phyloP scores from a whole-genome alignment of 2,888 invertebrate species.

The Dryomyza anilis region DNA sequence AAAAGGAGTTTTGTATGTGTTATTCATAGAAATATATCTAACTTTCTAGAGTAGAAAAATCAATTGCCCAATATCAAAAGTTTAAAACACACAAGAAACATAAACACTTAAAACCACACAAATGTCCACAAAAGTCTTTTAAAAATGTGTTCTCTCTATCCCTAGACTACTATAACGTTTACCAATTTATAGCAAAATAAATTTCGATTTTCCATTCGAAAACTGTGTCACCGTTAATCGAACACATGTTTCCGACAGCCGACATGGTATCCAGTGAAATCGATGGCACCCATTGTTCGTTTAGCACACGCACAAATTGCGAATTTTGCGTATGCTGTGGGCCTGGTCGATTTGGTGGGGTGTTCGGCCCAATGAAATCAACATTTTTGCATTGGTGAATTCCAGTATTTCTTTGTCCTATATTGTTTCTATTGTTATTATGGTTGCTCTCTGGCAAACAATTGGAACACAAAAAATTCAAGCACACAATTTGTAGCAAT shows the following conservation, averaged over 20 bases:
- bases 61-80: too few relatives aligned
- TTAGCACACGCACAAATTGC: neutral
- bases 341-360: too few relatives aligned
- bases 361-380: too few relatives aligned
- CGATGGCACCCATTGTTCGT: neutral
- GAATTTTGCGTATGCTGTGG: neutral
- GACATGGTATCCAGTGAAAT: neutral
- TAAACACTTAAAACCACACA: too few relatives aligned
- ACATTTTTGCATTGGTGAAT: neutral
- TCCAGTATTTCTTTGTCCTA: neutral
- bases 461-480: neutral
- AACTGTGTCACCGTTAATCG: conserved; percentile 1
- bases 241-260: conserved; percentile 5
- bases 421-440: neutral
- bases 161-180: conserved; percentile 19
- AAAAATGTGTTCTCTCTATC: conserved; percentile 29
- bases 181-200: conserved; percentile 3
- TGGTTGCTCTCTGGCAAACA: too few relatives aligned
- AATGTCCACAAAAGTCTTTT: too few relatives aligned
- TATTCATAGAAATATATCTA: too few relatives aligned
- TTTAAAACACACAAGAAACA: too few relatives aligned
- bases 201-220: neutral
- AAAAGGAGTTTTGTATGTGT: too few relatives aligned
- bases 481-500: neutral
- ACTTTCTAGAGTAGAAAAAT: too few relatives aligned